A percentile compares a stretch with the other conserved stretches of the same genome.
phyloP scores from a whole-genome alignment of 2,113 vertebrate genomes.

The Tor tambroides region DNA sequence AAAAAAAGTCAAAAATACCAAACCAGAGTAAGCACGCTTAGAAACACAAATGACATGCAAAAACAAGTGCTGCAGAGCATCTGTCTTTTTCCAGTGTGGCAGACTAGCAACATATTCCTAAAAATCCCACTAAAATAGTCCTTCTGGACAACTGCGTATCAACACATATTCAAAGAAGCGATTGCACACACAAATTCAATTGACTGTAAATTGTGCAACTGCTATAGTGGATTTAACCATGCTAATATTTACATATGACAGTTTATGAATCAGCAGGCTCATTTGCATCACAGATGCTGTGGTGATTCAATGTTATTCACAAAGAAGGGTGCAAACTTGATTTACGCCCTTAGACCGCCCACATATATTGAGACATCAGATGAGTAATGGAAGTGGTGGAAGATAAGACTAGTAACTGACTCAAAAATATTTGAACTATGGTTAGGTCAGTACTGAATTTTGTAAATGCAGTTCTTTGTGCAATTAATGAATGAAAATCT shows the following conservation, averaged over 20 bases:
- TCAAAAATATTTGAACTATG: not conserved
- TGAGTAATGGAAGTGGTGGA: not conserved
- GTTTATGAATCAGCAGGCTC: constrained; percentile 35
- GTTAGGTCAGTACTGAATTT: not conserved
- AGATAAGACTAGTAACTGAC: not conserved
- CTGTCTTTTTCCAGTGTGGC: not conserved
- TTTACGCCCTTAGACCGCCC: not conserved
- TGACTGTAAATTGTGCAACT: not conserved
- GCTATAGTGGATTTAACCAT: constrained; percentile 14
- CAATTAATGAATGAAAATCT: not conserved
- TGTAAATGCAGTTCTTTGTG: not conserved
- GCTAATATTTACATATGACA: constrained; percentile 35
- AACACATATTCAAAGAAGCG: not conserved
- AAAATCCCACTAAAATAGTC: not conserved
- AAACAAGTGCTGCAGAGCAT: not conserved
- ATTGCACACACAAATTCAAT: not conserved
- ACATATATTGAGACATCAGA: not conserved
- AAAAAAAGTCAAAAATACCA: too few species aligned
- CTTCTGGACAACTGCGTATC: not conserved
- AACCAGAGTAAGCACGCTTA: not conserved
- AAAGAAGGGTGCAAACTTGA: not conserved
- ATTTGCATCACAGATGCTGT: constrained; percentile 46
- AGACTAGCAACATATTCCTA: not conserved
- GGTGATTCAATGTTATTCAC: constrained; percentile 21
- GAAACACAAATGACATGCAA: not conserved